Percentiles rank a stretch among this genome's conserved stretches.
These are phyloP conservation scores for Tachina lurida DNA, from an alignment of 2,888 invertebrate species.

Conservation along the genomic window DNA sequence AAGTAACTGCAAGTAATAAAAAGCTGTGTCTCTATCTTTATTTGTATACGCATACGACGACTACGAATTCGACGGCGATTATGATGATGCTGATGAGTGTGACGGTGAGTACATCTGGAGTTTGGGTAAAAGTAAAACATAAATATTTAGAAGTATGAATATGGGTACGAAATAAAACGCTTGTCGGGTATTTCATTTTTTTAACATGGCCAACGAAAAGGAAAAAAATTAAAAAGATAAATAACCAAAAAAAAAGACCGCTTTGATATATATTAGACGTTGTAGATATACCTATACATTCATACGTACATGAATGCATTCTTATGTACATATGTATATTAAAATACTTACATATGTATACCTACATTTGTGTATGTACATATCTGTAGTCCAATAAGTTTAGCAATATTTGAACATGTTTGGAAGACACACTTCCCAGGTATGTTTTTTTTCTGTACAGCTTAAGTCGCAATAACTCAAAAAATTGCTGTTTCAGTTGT, in stretches of 20 bases:
- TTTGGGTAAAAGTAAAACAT: constrained; percentile 40
- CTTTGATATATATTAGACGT: constrained; percentile 66
- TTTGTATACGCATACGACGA: constrained; percentile 65
- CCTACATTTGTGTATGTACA: too few relatives aligned
- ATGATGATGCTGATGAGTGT: constrained; percentile 54
- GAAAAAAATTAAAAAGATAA: constrained; percentile 35
- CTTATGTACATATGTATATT: background rate
- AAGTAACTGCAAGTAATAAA: constrained; percentile 50
- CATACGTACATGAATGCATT: background rate
- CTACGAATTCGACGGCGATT: constrained; percentile 44
- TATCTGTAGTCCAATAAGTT: too few relatives aligned
- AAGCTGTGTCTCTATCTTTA: constrained; percentile 49
- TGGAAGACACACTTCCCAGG: constrained; percentile 42
- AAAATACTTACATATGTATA: background rate
- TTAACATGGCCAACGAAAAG: constrained; percentile 28
- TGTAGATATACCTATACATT: constrained; percentile 16
- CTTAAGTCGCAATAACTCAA: constrained; percentile 67
- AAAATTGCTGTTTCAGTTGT: constrained; percentile 23
- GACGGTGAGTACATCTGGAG: constrained; percentile 65
- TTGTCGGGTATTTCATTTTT: constrained; percentile 55
- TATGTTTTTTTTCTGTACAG: constrained; percentile 55
- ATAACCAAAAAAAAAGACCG: constrained; percentile 44
- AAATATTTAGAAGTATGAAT: constrained; percentile 43
- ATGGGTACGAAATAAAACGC: constrained; percentile 54
- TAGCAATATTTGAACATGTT: background rate